Evolutionary conservation across 2,113 vertebrate genomes (phyloP).

Genomic region (Python bivittatus): DNA sequence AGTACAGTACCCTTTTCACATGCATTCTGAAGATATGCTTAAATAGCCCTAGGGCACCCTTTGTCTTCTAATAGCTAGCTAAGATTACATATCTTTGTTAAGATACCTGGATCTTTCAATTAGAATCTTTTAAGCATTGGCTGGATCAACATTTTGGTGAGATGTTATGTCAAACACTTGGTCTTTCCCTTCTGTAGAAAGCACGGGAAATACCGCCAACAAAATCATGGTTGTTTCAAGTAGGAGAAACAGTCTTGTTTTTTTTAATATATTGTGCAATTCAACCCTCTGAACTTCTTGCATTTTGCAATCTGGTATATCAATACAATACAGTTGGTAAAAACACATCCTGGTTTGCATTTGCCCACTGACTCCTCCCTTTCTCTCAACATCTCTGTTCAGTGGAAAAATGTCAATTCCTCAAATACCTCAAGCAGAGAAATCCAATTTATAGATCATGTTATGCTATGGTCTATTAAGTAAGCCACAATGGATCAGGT

Average conservation of each 20-base stretch:
- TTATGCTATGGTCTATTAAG: neutral
- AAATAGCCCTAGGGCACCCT: neutral
- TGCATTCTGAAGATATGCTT: neutral
- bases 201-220: neutral
- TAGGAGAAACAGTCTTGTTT: neutral
- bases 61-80: neutral
- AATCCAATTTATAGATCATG: neutral
- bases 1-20: neutral
- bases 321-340: conserved; percentile 41
- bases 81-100: neutral
- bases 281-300: conserved; percentile 48
- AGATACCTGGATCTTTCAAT: neutral
- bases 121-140: neutral
- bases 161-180: neutral
- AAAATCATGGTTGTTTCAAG: neutral
- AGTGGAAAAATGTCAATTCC: neutral
- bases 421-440: neutral
- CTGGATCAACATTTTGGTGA: neutral
- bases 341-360: conserved; percentile 27
- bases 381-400: conserved; percentile 31
- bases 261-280: conserved; percentile 47
- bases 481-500: neutral
- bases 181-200: conserved; percentile 11
- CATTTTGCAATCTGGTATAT: conserved; percentile 48
- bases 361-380: neutral